Base-by-base conservation (phyloP, 2,113 vertebrate species). In the Brachypodius melanocephalos region DNA sequence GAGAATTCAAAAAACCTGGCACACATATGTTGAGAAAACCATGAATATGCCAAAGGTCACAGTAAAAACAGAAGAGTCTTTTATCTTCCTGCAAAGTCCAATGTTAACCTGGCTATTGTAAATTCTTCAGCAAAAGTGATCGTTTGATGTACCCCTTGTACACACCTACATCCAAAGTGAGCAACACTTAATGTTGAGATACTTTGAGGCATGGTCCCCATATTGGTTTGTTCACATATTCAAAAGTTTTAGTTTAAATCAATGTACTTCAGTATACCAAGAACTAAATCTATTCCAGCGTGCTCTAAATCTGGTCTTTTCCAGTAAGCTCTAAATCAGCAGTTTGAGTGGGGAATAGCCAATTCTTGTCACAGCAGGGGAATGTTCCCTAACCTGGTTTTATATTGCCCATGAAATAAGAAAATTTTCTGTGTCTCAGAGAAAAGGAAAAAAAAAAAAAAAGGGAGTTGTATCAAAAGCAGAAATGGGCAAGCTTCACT, bases 371-470 rank as follows among this genome's bases (percentile, higher is more conserved):
- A 90, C 77, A 80, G 88, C 73, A 85, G 76, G 91, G 40, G 46
- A 82, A 86, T 26, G 32, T 61, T 92, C 43, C 46, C 85, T 51
- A 63, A 89, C 72, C 71, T 86, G 32, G 24, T 89, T 90, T 95
- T 81, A 68, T 85, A 85, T 43, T 83, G 86, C 24, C 62, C 17
- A 93, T 78, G 89, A 91, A 97, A 88, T 61, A 86, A 61, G 29
- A 69, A 54, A 13, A 88, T 62, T 66, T 73, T 86, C 49, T 18
- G 1, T 62, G 51, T 83, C 76, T 54, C 71, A 34, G 42, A 76
- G 17, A 1, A 21, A 24, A 80, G 20, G 20, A 57, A 54, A 31
- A 14, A n/a, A 55, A 19, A 54, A 31, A 31, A 61, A 43, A 36
- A 13, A 21, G 2, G 4, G 10, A 69, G 20, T 29, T 58, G 49